These are phyloP conservation scores for Drosophila pegasa DNA, from an alignment of 2,888 invertebrate species.

Conservation along the genomic window DNA sequence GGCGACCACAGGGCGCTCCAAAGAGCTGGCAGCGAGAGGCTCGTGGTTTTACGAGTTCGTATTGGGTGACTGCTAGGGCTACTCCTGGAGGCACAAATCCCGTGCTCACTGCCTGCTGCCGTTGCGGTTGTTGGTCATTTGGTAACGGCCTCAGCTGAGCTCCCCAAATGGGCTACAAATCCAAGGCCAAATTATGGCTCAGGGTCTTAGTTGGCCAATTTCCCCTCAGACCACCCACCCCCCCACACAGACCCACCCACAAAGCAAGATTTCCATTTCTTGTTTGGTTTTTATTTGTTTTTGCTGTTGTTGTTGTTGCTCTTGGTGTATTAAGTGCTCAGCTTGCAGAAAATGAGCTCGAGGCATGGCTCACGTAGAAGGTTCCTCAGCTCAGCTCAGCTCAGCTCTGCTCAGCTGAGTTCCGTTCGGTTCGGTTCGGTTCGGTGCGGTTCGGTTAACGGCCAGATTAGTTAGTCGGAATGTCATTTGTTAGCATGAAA, in stretches of 20 bases:
- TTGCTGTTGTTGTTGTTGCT: slow-evolving; percentile 26
- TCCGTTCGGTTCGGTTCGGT: slow-evolving; percentile 38
- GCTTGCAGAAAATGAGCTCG: slow-evolving; percentile 50
- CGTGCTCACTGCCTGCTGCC: background rate
- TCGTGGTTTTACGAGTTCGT: slow-evolving; percentile 7
- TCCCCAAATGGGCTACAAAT: slow-evolving; percentile 57
- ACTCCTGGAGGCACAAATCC: slow-evolving; percentile 13
- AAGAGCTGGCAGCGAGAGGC: background rate
- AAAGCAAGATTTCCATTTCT: slow-evolving; percentile 43
- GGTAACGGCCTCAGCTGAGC: slow-evolving; percentile 50
- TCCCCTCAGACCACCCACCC: background rate
- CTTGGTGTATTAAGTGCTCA: slow-evolving; percentile 57
- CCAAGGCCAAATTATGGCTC: slow-evolving; percentile 63
- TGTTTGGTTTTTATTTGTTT: slow-evolving; percentile 32
- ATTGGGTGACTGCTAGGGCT: slow-evolving; percentile 1
- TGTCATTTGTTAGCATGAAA: slow-evolving; percentile 70
- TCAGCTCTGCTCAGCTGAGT: background rate
- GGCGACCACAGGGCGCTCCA: background rate
- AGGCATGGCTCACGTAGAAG: slow-evolving; percentile 16
- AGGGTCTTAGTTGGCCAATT: slow-evolving; percentile 38
- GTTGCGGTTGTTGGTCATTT: slow-evolving; percentile 48
- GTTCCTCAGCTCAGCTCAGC: slow-evolving; percentile 8
- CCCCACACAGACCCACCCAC: background rate
- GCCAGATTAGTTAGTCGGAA: slow-evolving; percentile 66
- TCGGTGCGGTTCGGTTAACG: slow-evolving; percentile 53